These are phyloP conservation scores for Panurus biarmicus DNA, from an alignment of 2,113 vertebrate genomes.

Conservation along the genomic window DNA sequence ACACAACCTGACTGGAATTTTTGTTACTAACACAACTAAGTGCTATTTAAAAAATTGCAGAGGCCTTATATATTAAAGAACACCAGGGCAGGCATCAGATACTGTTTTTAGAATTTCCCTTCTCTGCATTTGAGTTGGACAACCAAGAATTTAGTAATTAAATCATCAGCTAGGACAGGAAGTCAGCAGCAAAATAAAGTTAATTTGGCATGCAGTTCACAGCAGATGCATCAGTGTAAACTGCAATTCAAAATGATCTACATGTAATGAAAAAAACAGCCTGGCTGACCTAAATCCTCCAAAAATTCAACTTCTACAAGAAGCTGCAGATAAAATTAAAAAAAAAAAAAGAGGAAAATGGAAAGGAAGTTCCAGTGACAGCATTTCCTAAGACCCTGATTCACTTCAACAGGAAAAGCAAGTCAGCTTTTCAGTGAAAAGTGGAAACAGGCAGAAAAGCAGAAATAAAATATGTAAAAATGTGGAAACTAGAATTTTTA, in stretches of 20 bases:
- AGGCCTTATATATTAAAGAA: neutral
- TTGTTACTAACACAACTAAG: neutral
- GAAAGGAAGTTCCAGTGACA: conserved; percentile 25
- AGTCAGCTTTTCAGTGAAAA: neutral
- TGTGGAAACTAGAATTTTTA: too few relatives aligned
- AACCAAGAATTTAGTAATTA: neutral
- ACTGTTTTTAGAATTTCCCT: neutral
- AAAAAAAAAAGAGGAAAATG: neutral
- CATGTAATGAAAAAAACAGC: neutral
- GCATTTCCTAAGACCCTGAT: neutral
- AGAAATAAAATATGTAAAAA: neutral
- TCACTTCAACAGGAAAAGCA: neutral
- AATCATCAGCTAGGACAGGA: neutral
- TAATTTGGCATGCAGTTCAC: neutral
- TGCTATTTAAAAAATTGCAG: neutral
- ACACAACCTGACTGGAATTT: neutral
- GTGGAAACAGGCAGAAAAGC: neutral
- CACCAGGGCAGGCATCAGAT: neutral
- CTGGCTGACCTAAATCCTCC: neutral
- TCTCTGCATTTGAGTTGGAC: neutral
- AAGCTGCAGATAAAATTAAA: neutral
- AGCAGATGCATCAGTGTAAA: conserved; percentile 21
- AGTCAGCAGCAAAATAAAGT: neutral
- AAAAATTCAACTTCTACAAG: neutral
- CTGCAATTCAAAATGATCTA: neutral